phyloP scores from a whole-genome alignment of 2,797 vertebrate genomes.

The Pogoniulus pusillus region DNA sequence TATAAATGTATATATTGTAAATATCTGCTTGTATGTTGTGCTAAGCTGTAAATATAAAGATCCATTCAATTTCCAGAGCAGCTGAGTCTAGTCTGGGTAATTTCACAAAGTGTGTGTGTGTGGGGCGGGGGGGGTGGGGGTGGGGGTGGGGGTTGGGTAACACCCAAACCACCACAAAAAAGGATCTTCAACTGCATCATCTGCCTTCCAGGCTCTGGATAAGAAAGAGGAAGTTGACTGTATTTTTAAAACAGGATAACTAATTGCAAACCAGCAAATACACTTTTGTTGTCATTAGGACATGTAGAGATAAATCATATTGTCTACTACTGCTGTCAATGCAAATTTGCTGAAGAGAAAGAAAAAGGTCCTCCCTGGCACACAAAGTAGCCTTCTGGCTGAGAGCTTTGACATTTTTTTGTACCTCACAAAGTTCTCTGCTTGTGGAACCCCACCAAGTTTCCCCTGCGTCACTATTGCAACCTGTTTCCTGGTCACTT shows the following conservation, averaged over 20 bases:
- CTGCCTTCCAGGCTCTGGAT: neutral
- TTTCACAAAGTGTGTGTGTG: too few relatives aligned
- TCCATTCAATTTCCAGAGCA: too few relatives aligned
- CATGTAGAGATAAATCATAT: neutral
- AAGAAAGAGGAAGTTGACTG: neutral
- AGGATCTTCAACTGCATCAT: neutral
- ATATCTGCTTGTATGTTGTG: too few relatives aligned
- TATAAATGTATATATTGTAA: too few relatives aligned
- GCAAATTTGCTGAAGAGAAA: neutral
- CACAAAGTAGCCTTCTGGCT: neutral
- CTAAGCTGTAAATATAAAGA: too few relatives aligned
- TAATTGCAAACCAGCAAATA: neutral
- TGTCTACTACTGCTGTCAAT: neutral
- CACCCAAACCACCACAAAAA: too few relatives aligned
- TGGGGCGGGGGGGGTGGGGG: too few relatives aligned
- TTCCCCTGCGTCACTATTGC: conserved; percentile 77
- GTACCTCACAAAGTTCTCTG: neutral
- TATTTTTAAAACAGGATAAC: neutral
- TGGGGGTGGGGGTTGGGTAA: too few relatives aligned
- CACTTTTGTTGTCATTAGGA: neutral
- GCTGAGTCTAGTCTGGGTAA: too few relatives aligned
- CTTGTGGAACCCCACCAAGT: conserved; percentile 58
- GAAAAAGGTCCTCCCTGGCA: neutral
- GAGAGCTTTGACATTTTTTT: conserved; percentile 24
- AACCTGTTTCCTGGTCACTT: conserved; percentile 79